Percentiles rank a stretch among this genome's conserved stretches.
Conservation (phyloP, 2,113 vertebrate species). For the Sceloporus tristichus region DNA sequence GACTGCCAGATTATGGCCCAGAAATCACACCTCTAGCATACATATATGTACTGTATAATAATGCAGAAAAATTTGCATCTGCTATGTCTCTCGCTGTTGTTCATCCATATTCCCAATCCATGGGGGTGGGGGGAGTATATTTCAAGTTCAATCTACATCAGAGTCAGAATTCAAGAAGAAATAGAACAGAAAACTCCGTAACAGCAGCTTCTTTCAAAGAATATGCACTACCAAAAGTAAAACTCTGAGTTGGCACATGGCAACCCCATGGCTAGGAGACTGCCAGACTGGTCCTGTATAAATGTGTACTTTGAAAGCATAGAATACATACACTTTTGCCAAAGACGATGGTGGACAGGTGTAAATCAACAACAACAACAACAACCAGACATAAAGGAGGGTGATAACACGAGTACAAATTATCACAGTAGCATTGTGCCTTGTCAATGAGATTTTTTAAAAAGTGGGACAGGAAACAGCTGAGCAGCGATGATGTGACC, state of each 20-base stretch:
- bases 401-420: not conserved
- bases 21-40: not conserved
- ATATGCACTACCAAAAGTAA: not conserved
- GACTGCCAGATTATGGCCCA: not conserved
- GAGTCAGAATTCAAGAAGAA: not conserved
- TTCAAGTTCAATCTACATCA: not conserved
- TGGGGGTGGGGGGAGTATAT: not conserved
- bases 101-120: not conserved
- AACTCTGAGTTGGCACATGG: not conserved
- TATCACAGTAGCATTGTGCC: not conserved
- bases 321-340: not conserved
- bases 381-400: not conserved
- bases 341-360: not conserved
- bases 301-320: not conserved
- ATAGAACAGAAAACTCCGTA: not conserved
- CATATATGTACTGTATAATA: not conserved
- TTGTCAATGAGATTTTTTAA: not conserved
- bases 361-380: no score
- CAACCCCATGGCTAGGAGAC: no score
- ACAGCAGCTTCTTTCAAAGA: not conserved
- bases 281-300: not conserved
- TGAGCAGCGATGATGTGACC: not conserved
- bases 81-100: not conserved
- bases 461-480: not conserved
- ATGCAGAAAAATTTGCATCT: not conserved